These are phyloP conservation scores for Acanthopagrus latus DNA, from an alignment of 2,797 vertebrate genomes.

Conservation along the genomic window DNA sequence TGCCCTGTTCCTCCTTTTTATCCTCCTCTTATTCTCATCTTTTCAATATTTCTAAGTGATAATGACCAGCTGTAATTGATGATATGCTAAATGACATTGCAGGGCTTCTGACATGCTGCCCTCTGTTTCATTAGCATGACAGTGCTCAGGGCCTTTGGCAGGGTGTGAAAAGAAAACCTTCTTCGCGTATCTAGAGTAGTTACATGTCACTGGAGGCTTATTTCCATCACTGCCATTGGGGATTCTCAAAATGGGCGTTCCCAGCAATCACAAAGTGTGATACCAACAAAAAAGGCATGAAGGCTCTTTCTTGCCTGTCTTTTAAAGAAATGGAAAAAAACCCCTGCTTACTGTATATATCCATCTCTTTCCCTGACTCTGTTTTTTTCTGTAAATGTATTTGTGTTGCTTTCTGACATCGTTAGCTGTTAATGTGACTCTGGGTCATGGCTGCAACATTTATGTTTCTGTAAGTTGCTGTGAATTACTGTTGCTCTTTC, in stretches of 20 bases:
- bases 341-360: neutral
- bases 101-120: slow-evolving; percentile 1
- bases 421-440: neutral
- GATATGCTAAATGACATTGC: slow-evolving; percentile 12
- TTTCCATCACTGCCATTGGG: neutral
- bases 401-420: slow-evolving; percentile 2
- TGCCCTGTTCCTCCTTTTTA: neutral
- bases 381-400: neutral
- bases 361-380: neutral
- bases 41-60: slow-evolving; percentile 17
- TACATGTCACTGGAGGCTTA: slow-evolving; percentile 1
- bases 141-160: neutral
- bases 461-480: neutral
- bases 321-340: neutral
- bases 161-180: slow-evolving; percentile 5
- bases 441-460: neutral
- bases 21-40: slow-evolving; percentile 1
- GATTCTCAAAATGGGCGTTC: neutral
- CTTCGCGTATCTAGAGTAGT: neutral
- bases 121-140: neutral
- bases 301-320: neutral
- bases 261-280: neutral
- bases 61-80: slow-evolving; percentile 22
- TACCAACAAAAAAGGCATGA: neutral
- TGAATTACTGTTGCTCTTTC: slow-evolving; percentile 4